phyloP scores from a whole-genome alignment of 1,140 invertebrate genomes.

The Ceratina japonica region DNA sequence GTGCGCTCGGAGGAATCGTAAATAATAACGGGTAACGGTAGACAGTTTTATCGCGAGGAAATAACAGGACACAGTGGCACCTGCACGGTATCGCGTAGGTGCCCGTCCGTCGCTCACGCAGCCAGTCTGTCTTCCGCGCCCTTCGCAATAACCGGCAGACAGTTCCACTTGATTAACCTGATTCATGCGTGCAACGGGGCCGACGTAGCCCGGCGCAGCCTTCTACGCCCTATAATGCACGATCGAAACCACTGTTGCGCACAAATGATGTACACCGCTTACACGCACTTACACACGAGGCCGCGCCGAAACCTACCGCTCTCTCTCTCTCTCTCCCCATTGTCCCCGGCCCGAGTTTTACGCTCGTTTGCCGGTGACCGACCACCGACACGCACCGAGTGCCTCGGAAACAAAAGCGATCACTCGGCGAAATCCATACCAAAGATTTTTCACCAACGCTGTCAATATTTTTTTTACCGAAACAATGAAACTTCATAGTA shows the following conservation, averaged over 20 bases:
- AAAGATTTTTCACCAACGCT: not conserved
- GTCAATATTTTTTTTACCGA: not conserved
- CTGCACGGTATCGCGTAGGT: conserved; percentile 66
- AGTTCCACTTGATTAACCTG: conserved; percentile 77
- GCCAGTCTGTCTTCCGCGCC: conserved; percentile 56
- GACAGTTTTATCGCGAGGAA: not conserved
- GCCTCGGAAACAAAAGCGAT: conserved; percentile 51
- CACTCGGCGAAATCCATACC: conserved; percentile 11
- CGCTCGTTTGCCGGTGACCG: conserved; percentile 64
- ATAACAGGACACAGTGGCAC: conserved; percentile 54
- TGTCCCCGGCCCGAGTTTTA: conserved; percentile 63
- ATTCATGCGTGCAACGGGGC: conserved; percentile 73
- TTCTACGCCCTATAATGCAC: conserved; percentile 45
- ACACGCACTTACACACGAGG: conserved; percentile 34
- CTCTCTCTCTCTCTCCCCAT: conserved; percentile 47
- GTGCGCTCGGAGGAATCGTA: not conserved
- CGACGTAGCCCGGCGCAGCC: conserved; percentile 48
- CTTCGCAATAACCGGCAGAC: conserved; percentile 64
- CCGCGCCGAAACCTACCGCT: conserved; percentile 52
- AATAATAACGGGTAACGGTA: too few species aligned
- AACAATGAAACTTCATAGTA: too few species aligned
- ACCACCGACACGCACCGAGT: conserved; percentile 57
- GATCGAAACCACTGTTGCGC: conserved; percentile 56
- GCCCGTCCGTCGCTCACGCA: conserved; percentile 57
- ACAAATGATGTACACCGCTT: conserved; percentile 57